Conservation (phyloP, 1,140 invertebrate species). For the Polyergus mexicanus region DNA sequence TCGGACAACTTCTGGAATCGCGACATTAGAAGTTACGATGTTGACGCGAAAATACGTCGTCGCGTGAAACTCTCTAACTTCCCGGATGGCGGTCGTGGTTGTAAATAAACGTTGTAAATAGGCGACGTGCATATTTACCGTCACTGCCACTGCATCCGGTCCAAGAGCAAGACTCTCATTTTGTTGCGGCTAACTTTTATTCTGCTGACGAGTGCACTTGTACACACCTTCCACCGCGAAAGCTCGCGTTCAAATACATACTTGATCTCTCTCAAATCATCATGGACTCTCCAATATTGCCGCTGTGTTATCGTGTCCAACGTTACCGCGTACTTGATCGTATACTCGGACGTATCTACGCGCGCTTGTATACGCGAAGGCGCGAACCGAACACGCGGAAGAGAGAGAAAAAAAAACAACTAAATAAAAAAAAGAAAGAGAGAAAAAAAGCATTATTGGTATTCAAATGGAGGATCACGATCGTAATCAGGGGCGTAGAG, state of each 20-base stretch:
- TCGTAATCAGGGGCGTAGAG: conserved; percentile 74
- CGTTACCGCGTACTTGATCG: conserved; percentile 67
- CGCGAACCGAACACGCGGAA: conserved; percentile 42
- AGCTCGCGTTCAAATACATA: conserved; percentile 58
- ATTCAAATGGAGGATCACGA: conserved; percentile 85
- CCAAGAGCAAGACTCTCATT: conserved; percentile 53
- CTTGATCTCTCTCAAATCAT: conserved; percentile 72
- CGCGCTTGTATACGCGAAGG: conserved; percentile 61
- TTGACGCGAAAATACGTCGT: conserved; percentile 37
- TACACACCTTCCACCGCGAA: neutral
- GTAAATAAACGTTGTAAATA: conserved; percentile 71
- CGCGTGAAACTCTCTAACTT: neutral
- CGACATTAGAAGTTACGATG: conserved; percentile 12
- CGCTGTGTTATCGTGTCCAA: conserved; percentile 75
- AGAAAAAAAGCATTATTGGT: conserved; percentile 84
- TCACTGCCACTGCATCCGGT: conserved; percentile 56
- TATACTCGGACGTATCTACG: conserved; percentile 61
- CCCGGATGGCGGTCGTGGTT: conserved; percentile 34
- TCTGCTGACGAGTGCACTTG: conserved; percentile 51
- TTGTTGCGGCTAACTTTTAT: conserved; percentile 56
- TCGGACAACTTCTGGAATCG: neutral
- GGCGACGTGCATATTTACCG: conserved; percentile 44
- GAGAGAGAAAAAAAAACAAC: conserved; percentile 67
- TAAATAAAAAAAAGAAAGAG: conserved; percentile 62
- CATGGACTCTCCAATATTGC: conserved; percentile 84